These are phyloP conservation scores for Lineus longissimus DNA, from an alignment of 1,140 invertebrate genomes.

Conservation along the genomic window DNA sequence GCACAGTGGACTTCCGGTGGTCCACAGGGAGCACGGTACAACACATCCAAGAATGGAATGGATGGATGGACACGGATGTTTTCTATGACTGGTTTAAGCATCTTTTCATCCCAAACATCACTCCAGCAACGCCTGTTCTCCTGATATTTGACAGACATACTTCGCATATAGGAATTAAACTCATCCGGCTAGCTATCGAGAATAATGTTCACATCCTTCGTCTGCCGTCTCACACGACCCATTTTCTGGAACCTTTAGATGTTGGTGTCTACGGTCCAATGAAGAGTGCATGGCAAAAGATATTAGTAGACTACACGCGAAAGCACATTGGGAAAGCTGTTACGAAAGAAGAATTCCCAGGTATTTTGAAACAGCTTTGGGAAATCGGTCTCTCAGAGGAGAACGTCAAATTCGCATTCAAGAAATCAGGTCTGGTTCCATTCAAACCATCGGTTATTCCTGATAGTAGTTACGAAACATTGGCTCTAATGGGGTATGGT, in stretches of 20 bases:
- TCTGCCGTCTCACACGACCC: conserved; percentile 8
- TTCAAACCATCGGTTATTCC: too few species aligned
- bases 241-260: conserved; percentile 11
- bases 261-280: conserved; percentile 4
- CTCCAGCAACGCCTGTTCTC: conserved; percentile 5
- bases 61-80: conserved; percentile 13
- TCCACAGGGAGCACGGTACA: conserved; percentile 12
- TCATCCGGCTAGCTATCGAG: conserved; percentile 2
- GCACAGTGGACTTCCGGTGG: conserved; percentile 14
- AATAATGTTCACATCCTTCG: conserved; percentile 8
- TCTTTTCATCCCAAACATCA: conserved; percentile 12
- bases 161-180: not conserved
- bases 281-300: conserved; percentile 12
- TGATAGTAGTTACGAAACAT: too few species aligned
- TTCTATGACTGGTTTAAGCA: conserved; percentile 18
- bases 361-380: too few species aligned
- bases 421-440: too few species aligned
- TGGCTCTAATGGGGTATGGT: too few species aligned
- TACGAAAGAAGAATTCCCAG: too few species aligned
- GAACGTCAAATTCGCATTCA: too few species aligned
- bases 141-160: conserved; percentile 18
- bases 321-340: too few species aligned
- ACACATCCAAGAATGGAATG: conserved; percentile 14
- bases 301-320: too few species aligned
- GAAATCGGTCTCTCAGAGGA: too few species aligned